These are phyloP conservation scores for Oxycera nigricornis DNA, from an alignment of 2,888 invertebrate genomes.

Conservation along the genomic window DNA sequence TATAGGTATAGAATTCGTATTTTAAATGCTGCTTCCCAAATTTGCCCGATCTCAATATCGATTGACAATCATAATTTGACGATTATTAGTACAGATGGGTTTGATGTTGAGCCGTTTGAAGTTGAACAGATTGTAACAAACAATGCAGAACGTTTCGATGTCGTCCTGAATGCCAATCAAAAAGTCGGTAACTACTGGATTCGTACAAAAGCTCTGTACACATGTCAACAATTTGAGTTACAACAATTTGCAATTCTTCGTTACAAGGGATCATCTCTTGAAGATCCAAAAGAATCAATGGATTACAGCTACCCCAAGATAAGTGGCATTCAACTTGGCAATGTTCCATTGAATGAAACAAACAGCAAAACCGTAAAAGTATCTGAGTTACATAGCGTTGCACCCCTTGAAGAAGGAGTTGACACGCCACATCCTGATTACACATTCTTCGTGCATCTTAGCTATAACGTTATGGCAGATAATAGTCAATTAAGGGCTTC, in stretches of 20 bases:
- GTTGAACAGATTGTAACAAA: conserved; percentile 72
- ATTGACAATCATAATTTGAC: conserved; percentile 78
- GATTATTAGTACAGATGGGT: conserved; percentile 76
- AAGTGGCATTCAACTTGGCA: background rate
- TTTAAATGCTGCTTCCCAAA: conserved; percentile 75
- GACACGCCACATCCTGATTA: background rate
- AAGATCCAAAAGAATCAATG: background rate
- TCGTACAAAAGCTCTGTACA: background rate
- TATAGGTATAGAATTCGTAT: conserved; percentile 74
- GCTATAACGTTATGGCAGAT: background rate
- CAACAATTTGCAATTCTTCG: conserved; percentile 20
- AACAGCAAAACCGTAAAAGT: background rate
- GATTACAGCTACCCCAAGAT: background rate
- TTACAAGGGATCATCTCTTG: conserved; percentile 47
- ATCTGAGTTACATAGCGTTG: background rate
- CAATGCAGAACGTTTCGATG: conserved; percentile 83
- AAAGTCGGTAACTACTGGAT: conserved; percentile 20
- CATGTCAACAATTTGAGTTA: background rate
- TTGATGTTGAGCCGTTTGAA: conserved; percentile 72
- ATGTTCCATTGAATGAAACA: background rate
- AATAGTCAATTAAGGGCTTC: background rate
- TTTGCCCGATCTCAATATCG: conserved; percentile 80
- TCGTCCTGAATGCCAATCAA: conserved; percentile 72
- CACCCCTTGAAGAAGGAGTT: background rate
- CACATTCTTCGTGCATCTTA: background rate